Evolutionary conservation across 1,140 invertebrate genomes (phyloP).

Genomic region (Papilio aristodemus): DNA sequence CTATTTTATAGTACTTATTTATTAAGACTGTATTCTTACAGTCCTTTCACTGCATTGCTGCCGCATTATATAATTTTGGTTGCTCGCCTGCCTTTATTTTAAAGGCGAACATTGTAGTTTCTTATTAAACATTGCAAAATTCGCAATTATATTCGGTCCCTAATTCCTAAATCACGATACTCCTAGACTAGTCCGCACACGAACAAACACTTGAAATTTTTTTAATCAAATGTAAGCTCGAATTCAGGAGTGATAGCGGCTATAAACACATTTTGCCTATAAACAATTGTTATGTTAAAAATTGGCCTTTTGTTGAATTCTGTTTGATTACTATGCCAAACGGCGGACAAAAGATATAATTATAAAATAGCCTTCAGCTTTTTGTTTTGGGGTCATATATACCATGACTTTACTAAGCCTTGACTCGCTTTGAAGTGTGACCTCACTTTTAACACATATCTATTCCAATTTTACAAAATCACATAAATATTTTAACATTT

Average conservation of each 20-base stretch:
- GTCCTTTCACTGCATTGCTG: conserved; percentile 3
- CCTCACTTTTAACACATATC: background rate
- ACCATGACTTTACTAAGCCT: background rate
- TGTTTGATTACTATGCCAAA: background rate
- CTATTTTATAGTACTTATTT: background rate
- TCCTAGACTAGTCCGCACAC: too few species aligned
- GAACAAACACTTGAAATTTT: too few species aligned
- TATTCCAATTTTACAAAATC: background rate
- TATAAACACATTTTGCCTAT: too few species aligned
- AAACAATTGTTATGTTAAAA: background rate
- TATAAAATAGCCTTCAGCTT: background rate
- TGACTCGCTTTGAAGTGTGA: background rate
- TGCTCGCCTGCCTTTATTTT: background rate
- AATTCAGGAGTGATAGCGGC: too few species aligned
- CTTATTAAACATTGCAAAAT: background rate
- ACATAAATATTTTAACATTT: background rate
- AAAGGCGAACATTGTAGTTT: background rate
- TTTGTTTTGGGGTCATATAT: conserved; percentile 1
- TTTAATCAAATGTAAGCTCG: too few species aligned
- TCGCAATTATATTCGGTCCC: too few species aligned
- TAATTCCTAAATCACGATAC: too few species aligned
- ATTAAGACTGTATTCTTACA: background rate
- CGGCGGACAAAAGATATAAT: background rate
- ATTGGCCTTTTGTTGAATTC: background rate
- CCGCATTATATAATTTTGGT: background rate